These are phyloP conservation scores for Sebastes cheni DNA, from an alignment of 2,797 vertebrate species.

Conservation along the genomic window DNA sequence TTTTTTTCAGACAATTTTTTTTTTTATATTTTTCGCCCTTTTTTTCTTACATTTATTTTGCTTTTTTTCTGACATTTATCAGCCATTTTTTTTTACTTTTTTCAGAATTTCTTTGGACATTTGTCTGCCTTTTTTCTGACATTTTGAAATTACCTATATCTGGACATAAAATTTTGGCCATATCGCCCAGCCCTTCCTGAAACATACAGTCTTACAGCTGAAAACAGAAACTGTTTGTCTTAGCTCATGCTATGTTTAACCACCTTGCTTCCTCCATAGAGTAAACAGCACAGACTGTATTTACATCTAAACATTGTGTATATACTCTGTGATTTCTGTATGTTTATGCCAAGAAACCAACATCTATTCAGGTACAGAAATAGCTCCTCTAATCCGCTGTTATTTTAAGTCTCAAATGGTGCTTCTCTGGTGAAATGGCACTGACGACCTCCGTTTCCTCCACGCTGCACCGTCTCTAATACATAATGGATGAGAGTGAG, in stretches of 20 bases:
- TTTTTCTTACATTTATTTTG: too few relatives aligned
- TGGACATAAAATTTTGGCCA: too few relatives aligned
- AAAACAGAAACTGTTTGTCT: background rate
- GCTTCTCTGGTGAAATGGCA: constrained; percentile 3
- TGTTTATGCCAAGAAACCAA: background rate
- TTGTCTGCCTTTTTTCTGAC: too few relatives aligned
- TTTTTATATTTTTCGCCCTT: too few relatives aligned
- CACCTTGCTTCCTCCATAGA: background rate
- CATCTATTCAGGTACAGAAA: background rate
- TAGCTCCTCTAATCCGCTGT: background rate
- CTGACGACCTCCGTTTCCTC: constrained; percentile 18
- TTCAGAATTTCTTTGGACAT: too few relatives aligned
- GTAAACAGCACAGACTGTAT: background rate
- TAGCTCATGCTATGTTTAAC: background rate
- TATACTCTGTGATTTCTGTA: background rate
- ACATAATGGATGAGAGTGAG: constrained; percentile 61
- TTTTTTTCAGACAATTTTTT: too few relatives aligned
- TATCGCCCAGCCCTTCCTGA: background rate
- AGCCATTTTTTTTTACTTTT: too few relatives aligned
- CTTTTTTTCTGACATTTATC: too few relatives aligned
- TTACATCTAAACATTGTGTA: background rate
- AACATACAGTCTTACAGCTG: background rate
- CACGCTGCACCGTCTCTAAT: constrained; percentile 32
- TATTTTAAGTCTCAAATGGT: background rate
- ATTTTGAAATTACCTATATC: too few relatives aligned